Conservation (phyloP, 2,113 vertebrate species). For the Pituophis catenifer region DNA sequence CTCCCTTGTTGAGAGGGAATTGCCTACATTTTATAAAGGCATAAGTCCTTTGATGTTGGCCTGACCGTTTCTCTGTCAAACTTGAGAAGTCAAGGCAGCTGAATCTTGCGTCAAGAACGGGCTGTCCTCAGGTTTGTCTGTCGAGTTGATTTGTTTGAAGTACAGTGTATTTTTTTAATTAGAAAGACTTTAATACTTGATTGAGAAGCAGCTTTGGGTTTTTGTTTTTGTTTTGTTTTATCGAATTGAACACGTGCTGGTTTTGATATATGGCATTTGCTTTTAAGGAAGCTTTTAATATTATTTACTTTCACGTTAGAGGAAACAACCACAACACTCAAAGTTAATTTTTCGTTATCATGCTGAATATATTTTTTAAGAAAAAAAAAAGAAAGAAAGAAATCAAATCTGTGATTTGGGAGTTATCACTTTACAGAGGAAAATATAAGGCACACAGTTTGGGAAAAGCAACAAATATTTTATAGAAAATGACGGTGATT, state of each 20-base stretch:
- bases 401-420: conserved; percentile 31
- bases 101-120: conserved; percentile 32
- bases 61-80: neutral
- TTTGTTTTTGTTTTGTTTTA: neutral
- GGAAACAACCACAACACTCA: conserved; percentile 17
- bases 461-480: conserved; percentile 54
- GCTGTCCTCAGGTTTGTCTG: conserved; percentile 6
- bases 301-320: conserved; percentile 31
- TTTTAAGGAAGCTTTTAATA: conserved; percentile 34
- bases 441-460: conserved; percentile 30
- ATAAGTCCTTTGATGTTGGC: neutral
- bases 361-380: conserved; percentile 4
- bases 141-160: conserved; percentile 23
- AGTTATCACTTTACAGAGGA: conserved; percentile 57
- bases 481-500: conserved; percentile 57
- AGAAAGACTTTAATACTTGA: conserved; percentile 56
- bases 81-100: neutral
- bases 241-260: conserved; percentile 46
- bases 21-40: neutral
- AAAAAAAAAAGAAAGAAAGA: neutral
- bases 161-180: conserved; percentile 32
- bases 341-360: conserved; percentile 27
- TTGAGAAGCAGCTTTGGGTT: conserved; percentile 37
- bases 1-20: neutral
- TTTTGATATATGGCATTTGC: conserved; percentile 18